Percentiles rank a stretch among this genome's conserved stretches.
These are phyloP conservation scores for Parnassius apollo DNA, from an alignment of 2,888 invertebrate species.

Conservation along the genomic window DNA sequence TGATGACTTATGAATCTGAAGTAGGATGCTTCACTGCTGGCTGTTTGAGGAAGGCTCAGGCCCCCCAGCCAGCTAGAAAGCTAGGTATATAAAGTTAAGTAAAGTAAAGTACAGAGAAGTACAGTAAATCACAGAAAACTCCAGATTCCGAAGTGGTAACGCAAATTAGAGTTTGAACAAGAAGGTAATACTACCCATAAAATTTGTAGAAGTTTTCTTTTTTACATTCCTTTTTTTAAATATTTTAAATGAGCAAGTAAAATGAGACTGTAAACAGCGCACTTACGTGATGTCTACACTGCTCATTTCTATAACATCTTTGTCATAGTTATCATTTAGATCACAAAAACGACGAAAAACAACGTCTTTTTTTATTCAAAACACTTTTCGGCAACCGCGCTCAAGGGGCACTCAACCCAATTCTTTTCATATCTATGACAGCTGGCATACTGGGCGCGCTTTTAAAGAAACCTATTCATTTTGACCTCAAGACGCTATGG, in stretches of 20 bases:
- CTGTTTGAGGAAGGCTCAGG: too few species aligned
- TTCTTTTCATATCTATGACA: slow-evolving; percentile 73
- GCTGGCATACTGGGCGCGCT: slow-evolving; percentile 62
- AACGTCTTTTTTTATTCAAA: slow-evolving; percentile 30
- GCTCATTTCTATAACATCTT: slow-evolving; percentile 16
- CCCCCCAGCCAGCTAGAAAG: too few species aligned
- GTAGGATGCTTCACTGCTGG: too few species aligned
- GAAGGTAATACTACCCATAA: too few species aligned
- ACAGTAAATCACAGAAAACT: too few species aligned
- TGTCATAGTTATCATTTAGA: slow-evolving; percentile 24
- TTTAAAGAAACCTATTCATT: slow-evolving; percentile 75
- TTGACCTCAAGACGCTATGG: slow-evolving; percentile 71
- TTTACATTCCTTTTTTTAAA: too few species aligned
- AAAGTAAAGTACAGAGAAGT: too few species aligned
- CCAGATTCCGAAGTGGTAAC: too few species aligned
- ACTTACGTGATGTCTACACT: slow-evolving; percentile 4
- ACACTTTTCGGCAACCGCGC: slow-evolving; percentile 40
- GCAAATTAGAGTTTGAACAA: too few species aligned
- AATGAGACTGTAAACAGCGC: slow-evolving; percentile 17
- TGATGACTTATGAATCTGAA: too few species aligned
- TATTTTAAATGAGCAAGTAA: slow-evolving; percentile 11
- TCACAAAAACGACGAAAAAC: slow-evolving; percentile 31
- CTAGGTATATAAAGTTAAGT: too few species aligned
- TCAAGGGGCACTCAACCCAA: slow-evolving; percentile 57
- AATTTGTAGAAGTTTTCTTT: too few species aligned